Conservation (phyloP, 2,113 vertebrate species). For the Nansenia antarctica region DNA sequence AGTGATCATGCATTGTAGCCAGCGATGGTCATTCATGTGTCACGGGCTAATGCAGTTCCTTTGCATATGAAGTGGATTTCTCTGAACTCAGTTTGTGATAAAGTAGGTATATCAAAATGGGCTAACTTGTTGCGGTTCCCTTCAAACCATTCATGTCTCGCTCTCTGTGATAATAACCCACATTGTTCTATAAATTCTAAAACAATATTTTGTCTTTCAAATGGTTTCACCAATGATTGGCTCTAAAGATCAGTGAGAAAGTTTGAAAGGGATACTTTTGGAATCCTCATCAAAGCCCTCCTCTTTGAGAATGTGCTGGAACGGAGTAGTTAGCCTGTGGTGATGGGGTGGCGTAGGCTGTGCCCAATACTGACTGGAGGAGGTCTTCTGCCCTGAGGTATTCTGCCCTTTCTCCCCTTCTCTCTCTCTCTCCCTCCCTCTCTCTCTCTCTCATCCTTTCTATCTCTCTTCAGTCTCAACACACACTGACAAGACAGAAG, state of each 20-base stretch:
- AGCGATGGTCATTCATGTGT: not conserved
- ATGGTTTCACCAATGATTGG: not conserved
- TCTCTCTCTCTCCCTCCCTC: not conserved
- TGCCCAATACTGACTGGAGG: constrained; percentile 4
- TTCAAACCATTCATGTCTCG: not conserved
- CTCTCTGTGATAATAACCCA: not conserved
- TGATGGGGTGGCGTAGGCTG: not conserved
- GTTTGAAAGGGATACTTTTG: not conserved
- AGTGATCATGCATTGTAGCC: not conserved
- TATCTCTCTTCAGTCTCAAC: not conserved
- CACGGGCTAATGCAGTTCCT: not conserved
- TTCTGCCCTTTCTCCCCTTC: not conserved
- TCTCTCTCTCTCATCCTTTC: constrained; percentile 1
- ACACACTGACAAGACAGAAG: not conserved
- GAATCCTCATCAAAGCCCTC: not conserved
- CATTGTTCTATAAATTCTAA: not conserved
- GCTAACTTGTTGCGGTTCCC: not conserved
- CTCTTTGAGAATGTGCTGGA: not conserved
- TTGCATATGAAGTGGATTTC: not conserved
- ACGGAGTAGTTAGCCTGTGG: not conserved
- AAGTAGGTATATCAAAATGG: not conserved
- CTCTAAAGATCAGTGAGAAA: not conserved
- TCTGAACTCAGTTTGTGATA: not conserved
- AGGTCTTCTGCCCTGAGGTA: not conserved
- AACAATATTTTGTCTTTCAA: not conserved